phyloP scores from a whole-genome alignment of 2,888 invertebrate species.

The Gnatocerus cornutus region DNA sequence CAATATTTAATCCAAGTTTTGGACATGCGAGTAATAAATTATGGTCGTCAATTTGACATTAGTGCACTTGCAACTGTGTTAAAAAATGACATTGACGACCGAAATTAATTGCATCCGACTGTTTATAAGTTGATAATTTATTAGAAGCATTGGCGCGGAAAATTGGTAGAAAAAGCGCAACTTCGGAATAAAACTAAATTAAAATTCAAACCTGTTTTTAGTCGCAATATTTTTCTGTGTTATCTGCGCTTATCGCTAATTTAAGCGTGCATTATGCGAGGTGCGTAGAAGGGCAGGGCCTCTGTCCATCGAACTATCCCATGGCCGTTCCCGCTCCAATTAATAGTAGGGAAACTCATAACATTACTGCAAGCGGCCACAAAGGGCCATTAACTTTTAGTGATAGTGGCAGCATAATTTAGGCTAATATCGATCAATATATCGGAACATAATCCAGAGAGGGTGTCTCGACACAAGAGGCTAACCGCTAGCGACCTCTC shows the following conservation, averaged over 20 bases:
- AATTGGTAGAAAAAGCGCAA: too few relatives aligned
- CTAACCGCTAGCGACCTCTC: slow-evolving; percentile 58
- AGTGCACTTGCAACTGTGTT: too few relatives aligned
- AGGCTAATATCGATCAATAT: slow-evolving; percentile 61
- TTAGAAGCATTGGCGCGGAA: too few relatives aligned
- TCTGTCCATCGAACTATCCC: slow-evolving; percentile 21
- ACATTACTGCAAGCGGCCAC: slow-evolving; percentile 61
- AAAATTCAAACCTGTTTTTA: too few relatives aligned
- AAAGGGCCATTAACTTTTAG: slow-evolving; percentile 65
- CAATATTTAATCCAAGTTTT: too few relatives aligned
- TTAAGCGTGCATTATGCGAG: background rate
- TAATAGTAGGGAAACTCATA: slow-evolving; percentile 60
- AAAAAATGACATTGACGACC: too few relatives aligned
- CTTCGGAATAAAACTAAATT: too few relatives aligned
- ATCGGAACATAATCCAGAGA: slow-evolving; percentile 57
- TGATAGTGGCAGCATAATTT: slow-evolving; percentile 61
- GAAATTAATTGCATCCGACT: too few relatives aligned
- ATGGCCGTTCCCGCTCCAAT: slow-evolving; percentile 47
- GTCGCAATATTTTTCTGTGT: too few relatives aligned
- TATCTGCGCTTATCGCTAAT: background rate
- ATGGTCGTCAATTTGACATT: too few relatives aligned
- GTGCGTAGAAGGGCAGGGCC: slow-evolving; percentile 25
- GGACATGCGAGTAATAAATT: too few relatives aligned
- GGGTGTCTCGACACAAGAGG: slow-evolving; percentile 56
- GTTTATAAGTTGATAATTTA: too few relatives aligned